Evolutionary conservation across 2,113 vertebrate species (phyloP).

Genomic region (Chionomys nivalis): DNA sequence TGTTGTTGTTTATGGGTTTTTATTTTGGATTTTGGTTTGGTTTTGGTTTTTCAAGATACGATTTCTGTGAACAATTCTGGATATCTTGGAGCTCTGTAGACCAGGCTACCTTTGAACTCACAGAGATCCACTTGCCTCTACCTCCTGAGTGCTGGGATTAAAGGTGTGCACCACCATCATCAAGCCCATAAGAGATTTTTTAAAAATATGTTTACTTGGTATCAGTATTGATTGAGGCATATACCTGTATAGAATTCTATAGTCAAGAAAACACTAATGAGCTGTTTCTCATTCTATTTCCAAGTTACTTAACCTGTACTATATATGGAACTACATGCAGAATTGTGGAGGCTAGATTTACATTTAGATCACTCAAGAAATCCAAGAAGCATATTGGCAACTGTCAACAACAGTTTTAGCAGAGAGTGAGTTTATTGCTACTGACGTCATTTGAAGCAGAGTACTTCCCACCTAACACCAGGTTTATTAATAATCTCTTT

Average conservation of each 20-base stretch:
- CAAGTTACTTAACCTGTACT: neutral
- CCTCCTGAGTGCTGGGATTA: neutral
- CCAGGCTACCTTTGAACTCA: neutral
- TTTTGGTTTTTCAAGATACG: neutral
- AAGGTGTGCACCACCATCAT: neutral
- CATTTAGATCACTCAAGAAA: neutral
- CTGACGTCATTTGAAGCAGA: neutral
- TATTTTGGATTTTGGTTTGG: neutral
- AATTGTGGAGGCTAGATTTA: neutral
- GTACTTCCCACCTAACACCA: neutral
- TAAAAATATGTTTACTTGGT: neutral
- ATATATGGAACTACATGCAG: neutral
- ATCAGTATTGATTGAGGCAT: neutral
- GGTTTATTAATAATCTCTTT: neutral
- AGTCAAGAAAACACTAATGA: slow-evolving; percentile 7
- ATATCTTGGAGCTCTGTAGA: neutral
- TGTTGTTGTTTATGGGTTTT: neutral
- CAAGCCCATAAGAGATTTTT: neutral
- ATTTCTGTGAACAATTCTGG: neutral
- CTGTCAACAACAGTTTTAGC: neutral
- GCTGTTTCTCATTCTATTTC: neutral
- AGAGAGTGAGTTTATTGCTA: neutral
- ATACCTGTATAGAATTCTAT: neutral
- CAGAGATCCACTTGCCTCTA: neutral
- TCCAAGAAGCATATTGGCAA: neutral